Evolutionary conservation across 2,113 vertebrate genomes (phyloP).

Genomic region (Lepidothrix coronata): DNA sequence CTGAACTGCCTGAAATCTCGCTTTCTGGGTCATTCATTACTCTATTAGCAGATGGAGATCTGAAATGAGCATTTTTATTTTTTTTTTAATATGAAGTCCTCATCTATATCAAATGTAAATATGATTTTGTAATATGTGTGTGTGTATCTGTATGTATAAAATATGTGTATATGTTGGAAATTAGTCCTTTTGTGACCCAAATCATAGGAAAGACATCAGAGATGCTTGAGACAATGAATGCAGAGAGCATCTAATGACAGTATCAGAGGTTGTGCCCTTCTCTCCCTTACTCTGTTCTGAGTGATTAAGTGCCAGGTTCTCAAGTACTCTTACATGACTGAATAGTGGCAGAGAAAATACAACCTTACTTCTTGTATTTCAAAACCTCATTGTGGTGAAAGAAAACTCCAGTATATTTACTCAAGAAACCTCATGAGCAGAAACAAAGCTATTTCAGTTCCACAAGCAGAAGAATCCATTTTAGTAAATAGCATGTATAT

Average conservation of each 20-base stretch:
- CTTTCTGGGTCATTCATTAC: not conserved
- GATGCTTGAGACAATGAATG: not conserved
- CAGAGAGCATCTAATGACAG: not conserved
- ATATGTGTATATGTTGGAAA: not conserved
- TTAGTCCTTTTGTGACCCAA: not conserved
- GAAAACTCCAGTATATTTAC: not conserved
- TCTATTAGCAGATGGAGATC: not conserved
- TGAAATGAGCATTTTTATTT: not conserved
- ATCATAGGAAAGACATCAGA: not conserved
- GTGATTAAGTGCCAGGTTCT: not conserved
- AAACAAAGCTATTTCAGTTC: not conserved
- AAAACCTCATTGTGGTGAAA: not conserved
- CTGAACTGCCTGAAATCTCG: not conserved
- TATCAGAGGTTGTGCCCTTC: not conserved
- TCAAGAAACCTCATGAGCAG: not conserved
- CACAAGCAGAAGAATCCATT: not conserved
- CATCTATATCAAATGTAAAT: not conserved
- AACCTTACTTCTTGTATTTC: not conserved
- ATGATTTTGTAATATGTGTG: not conserved
- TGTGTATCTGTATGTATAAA: not conserved
- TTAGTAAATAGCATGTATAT: not conserved
- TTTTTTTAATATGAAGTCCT: not conserved
- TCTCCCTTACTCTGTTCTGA: not conserved
- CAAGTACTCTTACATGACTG: not conserved
- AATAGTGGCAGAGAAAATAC: not conserved